Evolutionary conservation across 2,797 vertebrate species (phyloP).

Genomic region (Myripristis jacobus): DNA sequence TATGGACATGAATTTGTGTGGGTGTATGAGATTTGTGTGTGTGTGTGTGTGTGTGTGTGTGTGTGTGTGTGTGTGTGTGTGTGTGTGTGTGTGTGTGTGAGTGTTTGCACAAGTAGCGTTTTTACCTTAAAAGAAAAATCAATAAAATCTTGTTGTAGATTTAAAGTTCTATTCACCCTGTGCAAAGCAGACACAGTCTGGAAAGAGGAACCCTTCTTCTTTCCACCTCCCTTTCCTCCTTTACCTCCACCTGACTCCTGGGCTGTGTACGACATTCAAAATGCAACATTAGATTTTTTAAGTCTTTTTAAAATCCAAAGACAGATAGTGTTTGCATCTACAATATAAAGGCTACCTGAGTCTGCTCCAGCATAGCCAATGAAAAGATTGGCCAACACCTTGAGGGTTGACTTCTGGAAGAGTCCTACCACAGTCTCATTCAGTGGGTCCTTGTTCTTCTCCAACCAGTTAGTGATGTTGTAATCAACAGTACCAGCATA

Average conservation of each 20-base stretch:
- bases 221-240: slow-evolving; percentile 74
- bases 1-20: slow-evolving; percentile 1
- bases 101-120: no score
- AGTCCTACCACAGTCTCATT: slow-evolving; percentile 89
- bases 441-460: slow-evolving; percentile 88
- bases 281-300: no score
- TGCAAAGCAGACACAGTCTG: slow-evolving; percentile 92
- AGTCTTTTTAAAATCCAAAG: not conserved
- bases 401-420: slow-evolving; percentile 85
- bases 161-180: slow-evolving; percentile 77
- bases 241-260: slow-evolving; percentile 38
- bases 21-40: slow-evolving; percentile 2
- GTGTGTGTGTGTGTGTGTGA: no score
- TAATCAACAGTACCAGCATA: slow-evolving; percentile 89
- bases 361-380: slow-evolving; percentile 82
- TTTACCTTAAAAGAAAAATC: no score
- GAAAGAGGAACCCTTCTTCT: slow-evolving; percentile 92
- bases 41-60: not conserved
- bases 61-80: no score
- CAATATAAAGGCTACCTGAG: slow-evolving; percentile 66
- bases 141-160: no score
- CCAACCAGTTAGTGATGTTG: slow-evolving; percentile 86
- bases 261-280: slow-evolving; percentile 8
- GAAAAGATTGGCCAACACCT: slow-evolving; percentile 68
- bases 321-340: no score